phyloP scores from a whole-genome alignment of 2,888 invertebrate genomes.

The Archips crataeganus region DNA sequence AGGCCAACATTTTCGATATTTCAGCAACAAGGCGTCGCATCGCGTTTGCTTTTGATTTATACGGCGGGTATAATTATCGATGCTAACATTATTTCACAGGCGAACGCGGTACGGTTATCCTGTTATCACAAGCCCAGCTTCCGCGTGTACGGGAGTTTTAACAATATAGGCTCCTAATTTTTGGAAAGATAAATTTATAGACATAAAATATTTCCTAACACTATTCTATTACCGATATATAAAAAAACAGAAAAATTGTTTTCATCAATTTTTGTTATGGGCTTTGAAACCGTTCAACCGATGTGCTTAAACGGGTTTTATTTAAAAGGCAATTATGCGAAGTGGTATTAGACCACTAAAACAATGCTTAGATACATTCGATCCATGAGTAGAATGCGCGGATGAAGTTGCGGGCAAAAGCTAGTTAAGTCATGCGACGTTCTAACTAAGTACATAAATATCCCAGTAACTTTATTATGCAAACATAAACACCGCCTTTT shows the following conservation, averaged over 20 bases:
- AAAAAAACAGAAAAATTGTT: no score
- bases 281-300: no score
- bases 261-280: no score
- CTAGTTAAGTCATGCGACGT: no score
- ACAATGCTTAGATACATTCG: no score
- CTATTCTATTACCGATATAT: background rate
- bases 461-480: background rate
- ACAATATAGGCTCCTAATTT: conserved; percentile 12
- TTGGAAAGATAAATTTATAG: conserved; percentile 7
- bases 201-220: background rate
- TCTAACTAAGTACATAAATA: background rate
- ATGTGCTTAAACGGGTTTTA: no score
- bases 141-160: conserved; percentile 13
- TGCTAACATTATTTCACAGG: conserved; percentile 24
- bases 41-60: conserved; percentile 14
- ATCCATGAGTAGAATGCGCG: no score
- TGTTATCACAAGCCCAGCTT: conserved; percentile 32
- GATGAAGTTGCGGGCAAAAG: no score
- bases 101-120: conserved; percentile 24
- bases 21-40: background rate
- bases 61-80: conserved; percentile 11
- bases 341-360: no score
- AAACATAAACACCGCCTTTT: conserved; percentile 16
- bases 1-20: conserved; percentile 6
- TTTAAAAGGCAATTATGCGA: no score